These are phyloP conservation scores for Cremastinae sp. DNA, from an alignment of 2,888 invertebrate genomes.

Conservation along the genomic window DNA sequence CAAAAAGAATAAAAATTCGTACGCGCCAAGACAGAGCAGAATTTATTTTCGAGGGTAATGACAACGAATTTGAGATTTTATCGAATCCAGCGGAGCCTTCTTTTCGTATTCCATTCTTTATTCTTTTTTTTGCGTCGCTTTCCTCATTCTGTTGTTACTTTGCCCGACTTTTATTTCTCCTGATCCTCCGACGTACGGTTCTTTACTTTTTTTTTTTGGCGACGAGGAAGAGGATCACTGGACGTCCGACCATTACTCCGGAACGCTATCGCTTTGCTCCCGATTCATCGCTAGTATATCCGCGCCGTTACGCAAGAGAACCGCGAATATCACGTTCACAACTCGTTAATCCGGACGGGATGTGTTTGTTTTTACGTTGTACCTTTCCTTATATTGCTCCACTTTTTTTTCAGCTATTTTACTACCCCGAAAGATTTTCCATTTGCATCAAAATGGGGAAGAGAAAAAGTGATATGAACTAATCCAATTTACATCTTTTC, in stretches of 20 bases:
- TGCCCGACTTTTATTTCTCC: neutral
- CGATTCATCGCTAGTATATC: slow-evolving; percentile 43
- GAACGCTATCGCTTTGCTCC: slow-evolving; percentile 20
- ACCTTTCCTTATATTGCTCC: neutral
- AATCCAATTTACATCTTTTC: too few species aligned
- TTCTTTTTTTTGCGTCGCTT: neutral
- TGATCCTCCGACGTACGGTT: neutral
- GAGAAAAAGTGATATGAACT: too few species aligned
- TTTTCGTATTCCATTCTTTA: too few species aligned
- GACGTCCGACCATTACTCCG: slow-evolving; percentile 44
- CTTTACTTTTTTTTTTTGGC: neutral
- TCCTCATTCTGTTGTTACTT: slow-evolving; percentile 3
- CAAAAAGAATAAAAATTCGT: too few species aligned
- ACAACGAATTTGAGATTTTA: too few species aligned
- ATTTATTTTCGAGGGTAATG: too few species aligned
- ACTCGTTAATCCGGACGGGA: slow-evolving; percentile 71
- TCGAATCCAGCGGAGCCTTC: too few species aligned
- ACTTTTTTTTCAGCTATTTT: neutral
- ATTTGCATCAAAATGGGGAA: too few species aligned
- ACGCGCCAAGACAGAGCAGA: too few species aligned
- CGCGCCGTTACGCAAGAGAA: slow-evolving; percentile 72
- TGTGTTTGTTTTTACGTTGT: slow-evolving; percentile 67
- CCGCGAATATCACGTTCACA: slow-evolving; percentile 68
- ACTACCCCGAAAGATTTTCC: too few species aligned
- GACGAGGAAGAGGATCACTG: slow-evolving; percentile 23